These are phyloP conservation scores for Thunnus maccoyii DNA, from an alignment of 2,113 vertebrate species.

Conservation along the genomic window DNA sequence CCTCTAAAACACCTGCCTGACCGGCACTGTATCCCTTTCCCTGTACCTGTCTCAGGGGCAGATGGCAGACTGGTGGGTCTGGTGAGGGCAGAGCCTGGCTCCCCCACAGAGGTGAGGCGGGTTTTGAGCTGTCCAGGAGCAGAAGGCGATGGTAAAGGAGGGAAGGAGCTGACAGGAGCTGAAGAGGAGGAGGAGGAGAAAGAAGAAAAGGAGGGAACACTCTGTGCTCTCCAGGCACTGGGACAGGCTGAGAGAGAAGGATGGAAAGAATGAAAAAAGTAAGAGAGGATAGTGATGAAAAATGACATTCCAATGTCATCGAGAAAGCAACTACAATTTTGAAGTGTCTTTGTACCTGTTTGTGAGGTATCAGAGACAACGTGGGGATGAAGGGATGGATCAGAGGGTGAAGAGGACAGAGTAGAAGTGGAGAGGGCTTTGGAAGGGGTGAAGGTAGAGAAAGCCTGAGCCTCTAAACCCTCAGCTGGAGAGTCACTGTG, in stretches of 20 bases:
- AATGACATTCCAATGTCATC: not conserved
- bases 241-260: slow-evolving; percentile 46
- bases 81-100: slow-evolving; percentile 65
- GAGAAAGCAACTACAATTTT: not conserved
- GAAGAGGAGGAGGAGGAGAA: slow-evolving; percentile 49
- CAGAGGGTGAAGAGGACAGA: slow-evolving; percentile 41
- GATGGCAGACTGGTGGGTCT: slow-evolving; percentile 82
- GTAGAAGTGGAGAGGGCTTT: slow-evolving; percentile 45
- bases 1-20: not conserved
- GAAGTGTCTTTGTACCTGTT: slow-evolving; percentile 63
- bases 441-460: slow-evolving; percentile 44
- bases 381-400: slow-evolving; percentile 34
- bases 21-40: not conserved
- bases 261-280: not conserved
- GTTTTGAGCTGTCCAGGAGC: slow-evolving; percentile 51
- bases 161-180: slow-evolving; percentile 48
- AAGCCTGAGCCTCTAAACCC: slow-evolving; percentile 34
- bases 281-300: accelerated
- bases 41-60: slow-evolving; percentile 83
- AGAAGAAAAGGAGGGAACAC: slow-evolving; percentile 46
- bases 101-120: slow-evolving; percentile 42
- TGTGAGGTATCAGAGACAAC: slow-evolving; percentile 41
- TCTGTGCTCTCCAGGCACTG: slow-evolving; percentile 50
- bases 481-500: slow-evolving; percentile 63
- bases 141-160: slow-evolving; percentile 26